Percentiles rank a stretch among this genome's conserved stretches.
Evolutionary conservation across 1,140 invertebrate genomes (phyloP).

Genomic region (Plectrocnemia conspersa): DNA sequence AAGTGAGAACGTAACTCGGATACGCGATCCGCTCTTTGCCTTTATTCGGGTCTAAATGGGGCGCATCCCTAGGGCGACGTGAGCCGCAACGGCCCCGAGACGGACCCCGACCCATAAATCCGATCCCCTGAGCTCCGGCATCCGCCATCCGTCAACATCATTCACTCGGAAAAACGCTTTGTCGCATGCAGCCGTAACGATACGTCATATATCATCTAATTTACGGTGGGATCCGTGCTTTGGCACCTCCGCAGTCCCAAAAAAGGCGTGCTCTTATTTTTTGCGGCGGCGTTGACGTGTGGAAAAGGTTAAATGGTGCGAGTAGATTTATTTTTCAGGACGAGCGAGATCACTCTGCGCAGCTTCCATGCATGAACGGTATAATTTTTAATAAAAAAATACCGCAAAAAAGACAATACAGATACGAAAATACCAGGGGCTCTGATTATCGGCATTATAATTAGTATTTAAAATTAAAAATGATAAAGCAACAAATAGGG

Average conservation of each 20-base stretch:
- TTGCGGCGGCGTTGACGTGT: not conserved
- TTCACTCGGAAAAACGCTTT: constrained; percentile 11
- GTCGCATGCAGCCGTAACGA: constrained; percentile 12
- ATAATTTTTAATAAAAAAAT: too few species aligned
- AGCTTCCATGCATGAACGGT: not conserved
- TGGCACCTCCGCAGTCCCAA: not conserved
- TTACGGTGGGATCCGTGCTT: not conserved
- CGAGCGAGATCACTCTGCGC: not conserved
- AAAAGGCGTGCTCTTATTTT: not conserved
- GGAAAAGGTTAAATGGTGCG: not conserved
- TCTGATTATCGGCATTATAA: too few species aligned
- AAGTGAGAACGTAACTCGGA: too few species aligned
- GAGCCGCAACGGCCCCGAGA: not conserved
- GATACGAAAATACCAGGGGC: too few species aligned
- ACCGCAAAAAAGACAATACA: too few species aligned
- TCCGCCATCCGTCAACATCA: constrained; percentile 16
- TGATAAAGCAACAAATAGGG: too few species aligned
- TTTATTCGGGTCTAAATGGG: too few species aligned
- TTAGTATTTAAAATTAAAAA: too few species aligned
- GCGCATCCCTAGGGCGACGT: constrained; percentile 4
- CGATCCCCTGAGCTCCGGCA: not conserved
- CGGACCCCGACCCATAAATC: not conserved
- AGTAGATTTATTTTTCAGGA: too few species aligned
- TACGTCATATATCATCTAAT: not conserved
- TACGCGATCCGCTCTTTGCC: too few species aligned